These are phyloP conservation scores for Hycleus cichorii DNA, from an alignment of 1,140 invertebrate species.

Conservation along the genomic window DNA sequence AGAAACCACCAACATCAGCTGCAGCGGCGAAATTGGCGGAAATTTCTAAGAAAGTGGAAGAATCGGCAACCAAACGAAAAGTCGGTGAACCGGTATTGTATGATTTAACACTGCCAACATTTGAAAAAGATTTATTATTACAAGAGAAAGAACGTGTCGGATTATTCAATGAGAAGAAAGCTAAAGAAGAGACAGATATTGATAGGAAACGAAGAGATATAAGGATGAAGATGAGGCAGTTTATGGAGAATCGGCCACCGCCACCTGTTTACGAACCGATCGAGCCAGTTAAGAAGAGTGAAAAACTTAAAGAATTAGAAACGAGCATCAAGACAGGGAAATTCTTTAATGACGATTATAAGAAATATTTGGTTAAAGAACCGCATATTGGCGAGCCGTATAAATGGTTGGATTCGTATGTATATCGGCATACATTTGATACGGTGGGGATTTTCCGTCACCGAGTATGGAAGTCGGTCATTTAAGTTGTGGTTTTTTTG, in stretches of 20 bases:
- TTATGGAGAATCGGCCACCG: slow-evolving; percentile 23
- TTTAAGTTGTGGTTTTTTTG: slow-evolving; percentile 17
- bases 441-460: slow-evolving; percentile 38
- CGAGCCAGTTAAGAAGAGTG: slow-evolving; percentile 37
- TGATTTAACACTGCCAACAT: slow-evolving; percentile 29
- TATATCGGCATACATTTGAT: slow-evolving; percentile 33
- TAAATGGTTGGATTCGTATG: slow-evolving; percentile 33
- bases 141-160: slow-evolving; percentile 37
- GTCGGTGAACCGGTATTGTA: slow-evolving; percentile 19
- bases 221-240: slow-evolving; percentile 26
- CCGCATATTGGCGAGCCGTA: slow-evolving; percentile 11
- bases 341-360: slow-evolving; percentile 38
- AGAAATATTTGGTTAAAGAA: slow-evolving; percentile 33
- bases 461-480: slow-evolving; percentile 37
- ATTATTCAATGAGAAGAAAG: slow-evolving; percentile 33
- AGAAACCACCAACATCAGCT: background rate
- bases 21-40: background rate
- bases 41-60: background rate
- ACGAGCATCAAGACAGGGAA: slow-evolving; percentile 35
- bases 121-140: slow-evolving; percentile 33
- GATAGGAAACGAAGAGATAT: slow-evolving; percentile 33
- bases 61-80: background rate
- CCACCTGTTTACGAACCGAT: slow-evolving; percentile 31
- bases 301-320: slow-evolving; percentile 34
- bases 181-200: slow-evolving; percentile 32